Evolutionary conservation across 2,797 vertebrate species (phyloP).

Genomic region (Microctenopoma lineatum): DNA sequence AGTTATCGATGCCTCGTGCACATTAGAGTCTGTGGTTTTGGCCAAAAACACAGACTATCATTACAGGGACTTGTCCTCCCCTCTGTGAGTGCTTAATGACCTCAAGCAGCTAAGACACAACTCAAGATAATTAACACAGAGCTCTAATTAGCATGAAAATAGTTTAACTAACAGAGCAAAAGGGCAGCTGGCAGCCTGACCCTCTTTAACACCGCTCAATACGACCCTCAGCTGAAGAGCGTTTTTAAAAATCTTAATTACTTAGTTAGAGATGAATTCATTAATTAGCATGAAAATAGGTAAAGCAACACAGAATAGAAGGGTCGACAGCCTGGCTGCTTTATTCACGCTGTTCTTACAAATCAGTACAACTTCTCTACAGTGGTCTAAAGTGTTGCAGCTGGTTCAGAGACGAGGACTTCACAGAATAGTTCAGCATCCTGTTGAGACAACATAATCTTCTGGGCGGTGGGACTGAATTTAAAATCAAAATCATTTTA

Average conservation of each 20-base stretch:
- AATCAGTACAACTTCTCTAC: slow-evolving; percentile 45
- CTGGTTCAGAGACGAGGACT: slow-evolving; percentile 13
- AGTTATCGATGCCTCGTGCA: slow-evolving; percentile 36
- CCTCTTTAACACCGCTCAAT: slow-evolving; percentile 40
- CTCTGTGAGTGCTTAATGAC: slow-evolving; percentile 65
- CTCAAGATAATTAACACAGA: slow-evolving; percentile 70
- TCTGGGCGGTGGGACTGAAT: neutral
- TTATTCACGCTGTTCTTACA: slow-evolving; percentile 49
- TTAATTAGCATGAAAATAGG: slow-evolving; percentile 73
- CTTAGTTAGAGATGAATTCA: slow-evolving; percentile 45
- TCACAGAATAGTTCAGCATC: neutral
- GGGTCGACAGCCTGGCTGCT: slow-evolving; percentile 27
- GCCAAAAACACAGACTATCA: slow-evolving; percentile 51
- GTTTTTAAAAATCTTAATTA: slow-evolving; percentile 38
- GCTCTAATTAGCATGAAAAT: slow-evolving; percentile 78
- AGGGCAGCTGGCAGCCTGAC: slow-evolving; percentile 60
- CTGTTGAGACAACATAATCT: neutral
- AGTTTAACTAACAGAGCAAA: slow-evolving; percentile 51
- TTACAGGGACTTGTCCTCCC: slow-evolving; percentile 61
- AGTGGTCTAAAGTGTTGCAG: slow-evolving; percentile 33
- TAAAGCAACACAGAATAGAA: slow-evolving; percentile 21
- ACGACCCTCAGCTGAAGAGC: slow-evolving; percentile 18
- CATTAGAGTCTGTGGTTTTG: slow-evolving; percentile 37
- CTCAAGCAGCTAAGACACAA: slow-evolving; percentile 68
- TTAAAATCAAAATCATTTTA: neutral